These are phyloP conservation scores for Hoplostethus atlanticus DNA, from an alignment of 2,797 vertebrate species.

Conservation along the genomic window DNA sequence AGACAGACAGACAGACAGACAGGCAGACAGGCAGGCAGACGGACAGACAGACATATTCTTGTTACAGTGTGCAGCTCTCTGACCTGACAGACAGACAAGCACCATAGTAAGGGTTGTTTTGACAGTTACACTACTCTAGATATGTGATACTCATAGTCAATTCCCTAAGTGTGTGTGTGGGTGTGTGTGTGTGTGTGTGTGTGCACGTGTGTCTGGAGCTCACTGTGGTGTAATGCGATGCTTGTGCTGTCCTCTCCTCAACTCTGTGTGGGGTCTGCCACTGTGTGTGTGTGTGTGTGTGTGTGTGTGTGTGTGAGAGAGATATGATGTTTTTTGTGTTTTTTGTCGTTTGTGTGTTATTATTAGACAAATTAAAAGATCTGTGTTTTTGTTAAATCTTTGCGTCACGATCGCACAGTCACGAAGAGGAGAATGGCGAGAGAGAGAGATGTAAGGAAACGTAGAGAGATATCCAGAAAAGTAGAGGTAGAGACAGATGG, in stretches of 20 bases:
- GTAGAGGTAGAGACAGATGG: not conserved
- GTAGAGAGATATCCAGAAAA: too few species aligned
- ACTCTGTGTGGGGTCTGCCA: conserved; percentile 37
- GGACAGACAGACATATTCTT: not conserved
- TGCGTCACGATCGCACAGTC: too few species aligned
- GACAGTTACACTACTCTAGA: conserved; percentile 62
- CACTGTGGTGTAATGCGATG: conserved; percentile 68
- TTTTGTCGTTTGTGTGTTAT: not conserved
- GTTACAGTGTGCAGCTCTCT: not conserved
- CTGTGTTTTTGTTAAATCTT: not conserved
- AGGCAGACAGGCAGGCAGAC: not conserved
- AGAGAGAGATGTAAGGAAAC: too few species aligned
- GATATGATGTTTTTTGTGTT: not conserved
- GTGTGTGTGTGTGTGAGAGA: conserved; percentile 16
- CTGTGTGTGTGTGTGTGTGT: conserved; percentile 28
- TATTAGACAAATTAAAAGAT: too few species aligned
- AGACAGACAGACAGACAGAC: not conserved
- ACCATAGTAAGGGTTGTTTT: conserved; percentile 57
- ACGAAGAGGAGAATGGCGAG: too few species aligned
- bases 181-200: conserved; percentile 11
- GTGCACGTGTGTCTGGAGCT: conserved; percentile 48
- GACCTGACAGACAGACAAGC: conserved; percentile 37
- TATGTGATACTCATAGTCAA: conserved; percentile 57
- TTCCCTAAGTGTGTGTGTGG: conserved; percentile 12
- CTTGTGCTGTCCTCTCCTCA: conserved; percentile 61